These are phyloP conservation scores for Sphaerophoria rueppellii DNA, from an alignment of 2,888 invertebrate genomes.

Conservation along the genomic window DNA sequence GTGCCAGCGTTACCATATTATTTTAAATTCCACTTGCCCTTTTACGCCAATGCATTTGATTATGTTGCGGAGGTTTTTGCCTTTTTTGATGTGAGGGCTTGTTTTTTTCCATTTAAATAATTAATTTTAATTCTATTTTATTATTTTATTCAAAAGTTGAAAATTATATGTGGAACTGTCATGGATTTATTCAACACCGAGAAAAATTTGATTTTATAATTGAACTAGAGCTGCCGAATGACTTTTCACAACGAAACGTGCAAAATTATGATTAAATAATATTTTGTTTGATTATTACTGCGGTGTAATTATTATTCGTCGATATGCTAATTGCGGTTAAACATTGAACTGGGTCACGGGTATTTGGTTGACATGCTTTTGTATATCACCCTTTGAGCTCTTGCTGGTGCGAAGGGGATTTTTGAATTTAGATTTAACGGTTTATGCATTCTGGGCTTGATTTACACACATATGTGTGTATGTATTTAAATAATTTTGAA, in stretches of 20 bases:
- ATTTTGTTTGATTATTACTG: not conserved
- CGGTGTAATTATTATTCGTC: slow-evolving; percentile 1
- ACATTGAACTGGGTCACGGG: slow-evolving; percentile 16
- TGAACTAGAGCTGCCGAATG: slow-evolving; percentile 1
- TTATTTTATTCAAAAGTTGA: not conserved
- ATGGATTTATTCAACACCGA: slow-evolving; percentile 10
- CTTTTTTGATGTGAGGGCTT: not conserved
- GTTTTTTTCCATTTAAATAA: not conserved
- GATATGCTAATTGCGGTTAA: slow-evolving; percentile 11
- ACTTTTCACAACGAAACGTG: not conserved
- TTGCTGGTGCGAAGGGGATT: too few species aligned
- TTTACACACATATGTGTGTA: too few species aligned
- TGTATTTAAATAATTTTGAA: too few species aligned
- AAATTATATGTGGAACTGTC: slow-evolving; percentile 1
- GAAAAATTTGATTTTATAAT: slow-evolving; percentile 1
- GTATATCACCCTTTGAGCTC: not conserved
- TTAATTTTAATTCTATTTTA: not conserved
- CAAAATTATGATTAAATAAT: slow-evolving; percentile 18
- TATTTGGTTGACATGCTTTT: not conserved
- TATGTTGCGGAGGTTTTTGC: not conserved
- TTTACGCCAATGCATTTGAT: not conserved
- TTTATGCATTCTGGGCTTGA: too few species aligned
- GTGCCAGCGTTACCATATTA: not conserved
- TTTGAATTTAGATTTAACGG: too few species aligned
- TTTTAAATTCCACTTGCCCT: not conserved